Evolutionary conservation across 2,797 vertebrate species (phyloP), one percentile per base, ranked within the genome.

Genomic region (Champsocephalus gunnari): DNA sequence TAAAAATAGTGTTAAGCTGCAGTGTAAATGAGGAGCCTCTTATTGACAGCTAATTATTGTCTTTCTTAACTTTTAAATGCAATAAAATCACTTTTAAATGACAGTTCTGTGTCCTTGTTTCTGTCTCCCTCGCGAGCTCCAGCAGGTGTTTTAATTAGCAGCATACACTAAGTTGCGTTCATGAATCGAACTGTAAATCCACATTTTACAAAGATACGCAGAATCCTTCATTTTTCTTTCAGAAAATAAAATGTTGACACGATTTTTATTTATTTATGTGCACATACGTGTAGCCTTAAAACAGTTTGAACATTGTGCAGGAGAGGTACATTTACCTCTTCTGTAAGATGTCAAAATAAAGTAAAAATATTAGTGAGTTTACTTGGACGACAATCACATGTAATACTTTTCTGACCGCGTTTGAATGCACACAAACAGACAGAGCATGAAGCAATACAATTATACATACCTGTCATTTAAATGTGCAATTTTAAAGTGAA

Each of bases 91-190:
- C 9, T 28, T 58, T 24, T 0, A 41, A 58, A 43, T 0, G 32
- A 10, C 19, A 13, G 1, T 14, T 11, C 8, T 4, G 0, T 28
- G 41, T 21, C 12, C 2, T n/a, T 24, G 19, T 38, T 38, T 38
- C 34, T 38, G 28, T 38, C 34, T 38, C 6, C 34, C 11, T 7
- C 7, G 9, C 13, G 1, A 5, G 50, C 13, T 38, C 34, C 44
- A 9, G 8, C 67, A 50, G 75, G 34, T 72, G 69, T 51, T 56
- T 3, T 16, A 61, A 78, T 67, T 57, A 50, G 44, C 49, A 2
- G 32, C 1, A 2, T 1, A 1, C 0, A 2, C 11, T 3, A 28
- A 17, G 63, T 2, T 67, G 57, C 44, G 34, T 73, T 78, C 58
- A 63, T 0, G 24, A 0, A 3, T 4, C n/a, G 57, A 19, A 19